phyloP scores from a whole-genome alignment of 2,113 vertebrate genomes.

The Podarcis raffonei region DNA sequence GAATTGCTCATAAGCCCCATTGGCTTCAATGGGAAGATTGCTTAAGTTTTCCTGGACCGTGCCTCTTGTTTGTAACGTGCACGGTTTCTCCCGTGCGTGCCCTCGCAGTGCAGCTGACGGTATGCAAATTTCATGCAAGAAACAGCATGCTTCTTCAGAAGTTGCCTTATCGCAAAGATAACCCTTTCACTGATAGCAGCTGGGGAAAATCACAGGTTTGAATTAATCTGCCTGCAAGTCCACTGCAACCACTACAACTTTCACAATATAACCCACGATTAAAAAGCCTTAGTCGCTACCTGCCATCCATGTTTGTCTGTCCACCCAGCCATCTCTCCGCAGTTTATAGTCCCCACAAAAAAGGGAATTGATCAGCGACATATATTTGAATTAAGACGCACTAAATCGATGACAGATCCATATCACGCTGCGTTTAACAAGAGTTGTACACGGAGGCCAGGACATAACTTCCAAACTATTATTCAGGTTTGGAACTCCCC shows the following conservation, averaged over 20 bases:
- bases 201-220: neutral
- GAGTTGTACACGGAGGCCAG: slow-evolving; percentile 70
- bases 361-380: slow-evolving; percentile 78
- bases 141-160: neutral
- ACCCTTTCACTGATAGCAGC: neutral
- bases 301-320: slow-evolving; percentile 50
- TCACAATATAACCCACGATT: slow-evolving; percentile 42
- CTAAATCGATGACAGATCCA: slow-evolving; percentile 86
- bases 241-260: slow-evolving; percentile 43
- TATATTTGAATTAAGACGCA: slow-evolving; percentile 85
- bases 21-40: neutral
- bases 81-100: neutral
- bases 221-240: slow-evolving; percentile 13
- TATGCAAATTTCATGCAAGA: neutral
- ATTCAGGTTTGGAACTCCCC: slow-evolving; percentile 65
- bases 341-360: slow-evolving; percentile 70
- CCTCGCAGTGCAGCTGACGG: too few species aligned
- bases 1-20: neutral
- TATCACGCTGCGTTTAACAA: slow-evolving; percentile 81
- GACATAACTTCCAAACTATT: slow-evolving; percentile 49
- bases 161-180: too few species aligned
- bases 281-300: slow-evolving; percentile 33
- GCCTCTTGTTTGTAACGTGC: neutral
- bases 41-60: neutral
- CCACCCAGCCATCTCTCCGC: slow-evolving; percentile 58